phyloP scores from a whole-genome alignment of 2,113 vertebrate genomes.

The Sceloporus undulatus region DNA sequence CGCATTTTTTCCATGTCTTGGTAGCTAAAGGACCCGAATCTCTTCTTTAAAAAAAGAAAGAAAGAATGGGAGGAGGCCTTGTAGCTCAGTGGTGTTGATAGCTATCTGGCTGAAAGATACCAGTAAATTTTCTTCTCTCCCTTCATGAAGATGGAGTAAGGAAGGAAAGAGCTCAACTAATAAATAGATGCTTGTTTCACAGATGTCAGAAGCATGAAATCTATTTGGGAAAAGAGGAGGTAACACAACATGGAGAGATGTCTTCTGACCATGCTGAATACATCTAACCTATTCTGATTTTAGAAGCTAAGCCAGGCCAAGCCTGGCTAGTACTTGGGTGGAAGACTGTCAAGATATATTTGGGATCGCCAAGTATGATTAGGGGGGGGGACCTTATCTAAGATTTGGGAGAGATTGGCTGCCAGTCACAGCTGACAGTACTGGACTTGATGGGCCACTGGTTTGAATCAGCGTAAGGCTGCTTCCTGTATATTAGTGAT shows the following conservation, averaged over 20 bases:
- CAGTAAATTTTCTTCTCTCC: not conserved
- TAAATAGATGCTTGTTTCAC: not conserved
- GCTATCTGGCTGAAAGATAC: not conserved
- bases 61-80: not conserved
- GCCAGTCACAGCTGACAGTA: too few relatives aligned
- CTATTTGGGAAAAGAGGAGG: not conserved
- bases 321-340: too few relatives aligned
- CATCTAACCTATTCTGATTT: too few relatives aligned
- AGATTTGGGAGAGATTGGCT: too few relatives aligned
- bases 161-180: not conserved
- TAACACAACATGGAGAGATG: not conserved
- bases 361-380: too few relatives aligned
- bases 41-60: not conserved
- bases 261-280: not conserved
- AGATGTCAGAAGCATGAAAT: not conserved
- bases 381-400: too few relatives aligned
- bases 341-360: too few relatives aligned
- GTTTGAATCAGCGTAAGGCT: too few relatives aligned
- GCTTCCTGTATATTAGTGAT: too few relatives aligned
- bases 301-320: too few relatives aligned
- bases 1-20: not conserved
- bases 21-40: not conserved
- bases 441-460: too few relatives aligned
- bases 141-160: not conserved
- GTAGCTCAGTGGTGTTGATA: not conserved